Conservation (phyloP, 2,113 vertebrate species). For the Erythrocercus mccallii region DNA sequence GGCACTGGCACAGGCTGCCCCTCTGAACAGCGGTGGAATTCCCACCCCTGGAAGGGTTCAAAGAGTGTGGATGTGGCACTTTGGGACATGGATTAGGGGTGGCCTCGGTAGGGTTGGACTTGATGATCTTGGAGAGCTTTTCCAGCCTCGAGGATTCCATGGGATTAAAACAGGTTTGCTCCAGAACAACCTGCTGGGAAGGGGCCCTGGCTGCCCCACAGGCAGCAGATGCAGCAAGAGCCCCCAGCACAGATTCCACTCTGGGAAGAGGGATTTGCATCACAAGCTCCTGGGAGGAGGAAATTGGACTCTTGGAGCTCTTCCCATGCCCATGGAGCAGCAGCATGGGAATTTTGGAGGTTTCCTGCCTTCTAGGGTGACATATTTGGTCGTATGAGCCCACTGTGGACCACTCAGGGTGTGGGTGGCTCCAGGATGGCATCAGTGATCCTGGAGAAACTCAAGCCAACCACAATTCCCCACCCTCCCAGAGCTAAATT, state of each 20-base stretch:
- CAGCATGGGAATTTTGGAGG: background rate
- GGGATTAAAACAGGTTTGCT: background rate
- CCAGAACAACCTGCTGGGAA: background rate
- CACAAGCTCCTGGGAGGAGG: background rate
- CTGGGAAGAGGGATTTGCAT: background rate
- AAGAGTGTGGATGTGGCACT: background rate
- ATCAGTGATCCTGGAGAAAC: background rate
- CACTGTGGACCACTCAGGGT: rapidly evolving
- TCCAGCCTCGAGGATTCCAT: background rate
- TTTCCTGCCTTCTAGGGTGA: background rate
- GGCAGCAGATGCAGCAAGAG: background rate
- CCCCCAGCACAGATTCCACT: background rate
- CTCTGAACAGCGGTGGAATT: background rate
- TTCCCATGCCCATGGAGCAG: background rate
- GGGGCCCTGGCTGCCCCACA: background rate
- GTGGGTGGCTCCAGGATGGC: background rate
- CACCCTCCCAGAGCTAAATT: slow-evolving; percentile 26
- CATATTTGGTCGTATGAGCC: background rate
- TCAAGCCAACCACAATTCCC: slow-evolving; percentile 12
- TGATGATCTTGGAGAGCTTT: rapidly evolving
- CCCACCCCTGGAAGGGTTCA: background rate
- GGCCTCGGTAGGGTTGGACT: background rate
- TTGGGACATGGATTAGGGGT: background rate
- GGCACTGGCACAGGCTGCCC: background rate
- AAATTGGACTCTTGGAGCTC: background rate